These are phyloP conservation scores for Oreochromis niloticus DNA, from an alignment of 2,113 vertebrate species.

Conservation along the genomic window DNA sequence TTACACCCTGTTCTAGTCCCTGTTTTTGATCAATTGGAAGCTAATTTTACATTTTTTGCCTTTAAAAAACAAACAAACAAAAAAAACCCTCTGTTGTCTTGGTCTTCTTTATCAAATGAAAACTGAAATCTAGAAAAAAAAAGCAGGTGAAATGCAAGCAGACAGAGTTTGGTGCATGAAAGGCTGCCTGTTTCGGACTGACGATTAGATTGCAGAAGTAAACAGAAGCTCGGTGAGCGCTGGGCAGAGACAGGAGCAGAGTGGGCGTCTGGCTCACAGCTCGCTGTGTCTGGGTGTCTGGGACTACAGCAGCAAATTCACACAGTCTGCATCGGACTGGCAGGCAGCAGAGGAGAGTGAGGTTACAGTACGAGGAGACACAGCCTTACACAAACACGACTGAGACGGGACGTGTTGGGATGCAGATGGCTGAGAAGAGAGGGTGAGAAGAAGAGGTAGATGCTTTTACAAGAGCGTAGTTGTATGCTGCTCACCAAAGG, in stretches of 20 bases:
- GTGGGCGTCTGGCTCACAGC: conserved; percentile 73
- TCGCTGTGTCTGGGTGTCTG: conserved; percentile 63
- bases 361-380: conserved; percentile 34
- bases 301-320: conserved; percentile 65
- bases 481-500: conserved; percentile 82
- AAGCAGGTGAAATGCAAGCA: background rate
- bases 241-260: conserved; percentile 66
- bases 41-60: background rate
- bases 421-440: background rate
- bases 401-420: background rate
- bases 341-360: conserved; percentile 47
- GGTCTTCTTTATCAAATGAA: background rate
- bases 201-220: conserved; percentile 47
- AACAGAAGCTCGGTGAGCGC: conserved; percentile 56
- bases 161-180: background rate
- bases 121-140: background rate
- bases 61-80: background rate
- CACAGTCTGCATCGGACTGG: conserved; percentile 61
- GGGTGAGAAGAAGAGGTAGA: background rate
- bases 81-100: background rate
- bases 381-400: background rate
- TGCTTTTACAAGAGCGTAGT: background rate
- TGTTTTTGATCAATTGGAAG: background rate
- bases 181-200: background rate
- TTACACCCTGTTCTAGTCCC: background rate